A percentile compares a stretch with the other conserved stretches of the same genome.
phyloP scores from a whole-genome alignment of 2,797 vertebrate species.

The Fratercula arctica region DNA sequence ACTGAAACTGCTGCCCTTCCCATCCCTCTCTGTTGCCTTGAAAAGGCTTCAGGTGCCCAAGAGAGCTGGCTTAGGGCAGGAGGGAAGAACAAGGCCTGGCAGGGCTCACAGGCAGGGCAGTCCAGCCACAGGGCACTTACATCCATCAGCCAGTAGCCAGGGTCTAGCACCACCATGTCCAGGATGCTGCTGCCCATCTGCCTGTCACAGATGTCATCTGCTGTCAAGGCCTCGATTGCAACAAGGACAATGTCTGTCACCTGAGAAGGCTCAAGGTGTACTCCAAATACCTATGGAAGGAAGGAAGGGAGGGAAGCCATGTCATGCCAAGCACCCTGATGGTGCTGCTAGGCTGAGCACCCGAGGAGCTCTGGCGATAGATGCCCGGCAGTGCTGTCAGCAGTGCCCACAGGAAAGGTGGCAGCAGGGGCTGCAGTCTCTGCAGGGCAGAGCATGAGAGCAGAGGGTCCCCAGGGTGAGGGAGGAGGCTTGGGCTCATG shows the following conservation, averaged over 20 bases:
- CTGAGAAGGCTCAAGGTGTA: background rate
- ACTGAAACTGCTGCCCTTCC: background rate
- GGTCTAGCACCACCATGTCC: background rate
- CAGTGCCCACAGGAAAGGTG: background rate
- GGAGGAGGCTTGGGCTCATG: background rate
- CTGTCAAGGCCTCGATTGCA: background rate
- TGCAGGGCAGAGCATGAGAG: background rate
- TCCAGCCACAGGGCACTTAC: background rate
- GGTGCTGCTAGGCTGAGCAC: background rate
- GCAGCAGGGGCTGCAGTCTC: background rate
- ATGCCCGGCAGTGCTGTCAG: too few relatives aligned
- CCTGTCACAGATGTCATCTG: background rate
- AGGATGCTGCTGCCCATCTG: background rate
- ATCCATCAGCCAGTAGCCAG: background rate
- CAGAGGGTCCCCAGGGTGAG: background rate
- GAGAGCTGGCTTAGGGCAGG: background rate
- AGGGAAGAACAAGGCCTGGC: background rate
- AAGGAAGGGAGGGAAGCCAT: background rate
- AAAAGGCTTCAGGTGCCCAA: background rate
- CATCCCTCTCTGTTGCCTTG: background rate
- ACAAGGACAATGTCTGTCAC: background rate
- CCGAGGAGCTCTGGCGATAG: background rate
- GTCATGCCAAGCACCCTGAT: background rate
- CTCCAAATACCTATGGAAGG: background rate
- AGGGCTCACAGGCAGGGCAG: background rate